Evolutionary conservation across 2,113 vertebrate genomes (phyloP).

Genomic region (Clarias gariepinus): DNA sequence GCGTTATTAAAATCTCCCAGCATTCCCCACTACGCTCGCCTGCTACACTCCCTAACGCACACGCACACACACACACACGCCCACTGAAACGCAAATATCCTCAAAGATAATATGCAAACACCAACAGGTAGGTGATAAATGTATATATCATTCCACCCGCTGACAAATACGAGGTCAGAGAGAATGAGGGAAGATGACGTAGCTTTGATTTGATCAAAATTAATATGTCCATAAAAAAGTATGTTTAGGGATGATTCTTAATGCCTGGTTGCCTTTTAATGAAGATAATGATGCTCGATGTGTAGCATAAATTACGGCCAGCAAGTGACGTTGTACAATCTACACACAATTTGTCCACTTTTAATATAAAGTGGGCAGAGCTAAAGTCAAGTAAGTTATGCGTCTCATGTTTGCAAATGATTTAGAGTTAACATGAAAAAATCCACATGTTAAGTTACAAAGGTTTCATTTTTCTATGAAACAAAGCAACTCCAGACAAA

Average conservation of each 20-base stretch:
- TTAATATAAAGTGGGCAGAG: not conserved
- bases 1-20: slow-evolving; percentile 96
- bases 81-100: slow-evolving; percentile 50
- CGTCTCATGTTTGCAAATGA: not conserved
- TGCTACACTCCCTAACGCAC: slow-evolving; percentile 63
- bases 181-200: slow-evolving; percentile 56
- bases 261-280: not conserved
- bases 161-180: slow-evolving; percentile 61
- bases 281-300: not conserved
- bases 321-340: not conserved
- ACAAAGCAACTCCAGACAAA: not conserved
- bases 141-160: slow-evolving; percentile 51
- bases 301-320: not conserved
- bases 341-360: not conserved
- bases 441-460: not conserved
- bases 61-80: slow-evolving; percentile 53
- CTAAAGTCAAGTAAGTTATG: too few relatives aligned
- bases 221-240: not conserved
- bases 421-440: too few relatives aligned
- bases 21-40: slow-evolving; percentile 80
- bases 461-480: not conserved
- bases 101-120: slow-evolving; percentile 49
- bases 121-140: slow-evolving; percentile 55
- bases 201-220: not conserved
- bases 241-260: not conserved